Conservation (phyloP, 2,113 vertebrate genomes). For the Aegotheles bennettii region DNA sequence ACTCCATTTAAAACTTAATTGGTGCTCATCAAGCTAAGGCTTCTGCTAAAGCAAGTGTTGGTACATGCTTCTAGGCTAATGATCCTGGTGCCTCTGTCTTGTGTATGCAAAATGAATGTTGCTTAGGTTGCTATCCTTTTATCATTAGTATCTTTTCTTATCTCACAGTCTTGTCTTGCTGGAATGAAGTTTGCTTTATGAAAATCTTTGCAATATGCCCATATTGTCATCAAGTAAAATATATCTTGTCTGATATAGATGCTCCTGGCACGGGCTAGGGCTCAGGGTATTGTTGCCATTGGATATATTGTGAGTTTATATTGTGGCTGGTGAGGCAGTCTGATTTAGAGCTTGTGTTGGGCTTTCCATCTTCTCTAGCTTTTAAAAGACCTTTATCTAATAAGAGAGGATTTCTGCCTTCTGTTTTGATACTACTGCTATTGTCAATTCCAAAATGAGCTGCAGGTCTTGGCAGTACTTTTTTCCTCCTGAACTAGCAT, state of each 20-base stretch:
- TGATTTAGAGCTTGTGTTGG: background rate
- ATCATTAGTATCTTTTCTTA: background rate
- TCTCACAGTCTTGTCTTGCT: background rate
- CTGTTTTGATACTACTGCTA: background rate
- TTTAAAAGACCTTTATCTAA: background rate
- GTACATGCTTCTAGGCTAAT: background rate
- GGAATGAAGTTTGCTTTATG: background rate
- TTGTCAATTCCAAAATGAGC: background rate
- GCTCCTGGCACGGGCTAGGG: background rate
- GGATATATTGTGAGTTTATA: background rate
- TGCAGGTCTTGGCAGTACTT: background rate
- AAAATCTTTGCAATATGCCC: background rate
- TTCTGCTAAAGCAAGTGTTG: conserved; percentile 37
- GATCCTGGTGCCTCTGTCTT: background rate
- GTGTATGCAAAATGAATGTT: background rate
- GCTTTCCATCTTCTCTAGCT: background rate
- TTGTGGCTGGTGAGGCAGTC: background rate
- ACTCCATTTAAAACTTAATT: conserved; percentile 20
- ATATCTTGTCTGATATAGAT: background rate
- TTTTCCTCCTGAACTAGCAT: background rate
- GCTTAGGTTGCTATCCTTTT: background rate
- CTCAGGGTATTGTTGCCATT: background rate
- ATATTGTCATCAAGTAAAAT: background rate
- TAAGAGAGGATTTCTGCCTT: background rate
- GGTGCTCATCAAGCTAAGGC: conserved; percentile 9